These are phyloP conservation scores for Balaenoptera acutorostrata DNA, from an alignment of 2,113 vertebrate species.

Conservation along the genomic window DNA sequence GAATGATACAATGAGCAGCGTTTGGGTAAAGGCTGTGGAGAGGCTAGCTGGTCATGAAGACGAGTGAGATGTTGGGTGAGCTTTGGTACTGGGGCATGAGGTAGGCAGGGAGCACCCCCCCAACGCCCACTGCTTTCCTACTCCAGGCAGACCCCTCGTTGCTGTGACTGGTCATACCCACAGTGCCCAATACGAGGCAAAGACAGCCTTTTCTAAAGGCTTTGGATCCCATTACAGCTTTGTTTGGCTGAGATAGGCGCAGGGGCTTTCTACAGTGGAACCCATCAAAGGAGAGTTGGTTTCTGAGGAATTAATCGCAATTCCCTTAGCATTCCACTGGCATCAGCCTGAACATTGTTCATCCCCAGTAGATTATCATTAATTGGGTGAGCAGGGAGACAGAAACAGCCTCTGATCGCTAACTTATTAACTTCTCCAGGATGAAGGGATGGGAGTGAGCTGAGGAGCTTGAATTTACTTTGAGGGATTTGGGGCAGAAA, in stretches of 20 bases:
- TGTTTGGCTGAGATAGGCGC: conserved; percentile 36
- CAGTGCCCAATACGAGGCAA: not conserved
- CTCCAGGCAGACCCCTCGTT: not conserved
- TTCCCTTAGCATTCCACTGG: conserved; percentile 17
- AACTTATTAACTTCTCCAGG: conserved; percentile 55
- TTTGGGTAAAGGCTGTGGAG: not conserved
- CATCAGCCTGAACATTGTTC: not conserved
- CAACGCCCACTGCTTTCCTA: not conserved
- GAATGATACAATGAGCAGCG: not conserved
- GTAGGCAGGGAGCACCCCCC: not conserved
- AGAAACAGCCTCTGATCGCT: conserved; percentile 21
- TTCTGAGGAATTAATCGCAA: conserved; percentile 58
- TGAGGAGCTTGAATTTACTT: conserved; percentile 27
- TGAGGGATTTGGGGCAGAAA: conserved; percentile 31
- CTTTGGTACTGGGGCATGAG: not conserved
- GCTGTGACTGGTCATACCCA: not conserved
- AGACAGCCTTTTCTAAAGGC: conserved; percentile 22
- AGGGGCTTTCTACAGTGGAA: not conserved
- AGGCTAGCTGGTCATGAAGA: not conserved
- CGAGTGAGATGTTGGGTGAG: not conserved
- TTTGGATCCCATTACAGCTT: not conserved
- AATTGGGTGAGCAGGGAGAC: conserved; percentile 32
- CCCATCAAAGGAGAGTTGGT: not conserved
- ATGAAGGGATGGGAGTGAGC: not conserved
- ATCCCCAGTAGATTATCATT: conserved; percentile 52